These are phyloP conservation scores for Linepithema humile DNA, from an alignment of 1,140 invertebrate genomes.

Conservation along the genomic window DNA sequence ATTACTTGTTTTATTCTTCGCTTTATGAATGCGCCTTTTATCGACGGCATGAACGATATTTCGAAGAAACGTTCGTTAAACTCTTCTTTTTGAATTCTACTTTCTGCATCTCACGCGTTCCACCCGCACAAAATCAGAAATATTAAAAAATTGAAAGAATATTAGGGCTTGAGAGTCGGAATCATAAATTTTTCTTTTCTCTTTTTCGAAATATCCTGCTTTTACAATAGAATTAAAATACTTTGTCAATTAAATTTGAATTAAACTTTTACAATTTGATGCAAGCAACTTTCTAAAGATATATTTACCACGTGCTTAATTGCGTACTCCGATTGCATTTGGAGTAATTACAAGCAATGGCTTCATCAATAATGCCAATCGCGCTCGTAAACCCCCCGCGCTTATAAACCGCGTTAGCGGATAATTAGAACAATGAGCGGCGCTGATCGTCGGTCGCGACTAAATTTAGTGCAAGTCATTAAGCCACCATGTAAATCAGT, in stretches of 20 bases:
- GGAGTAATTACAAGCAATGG: conserved; percentile 18
- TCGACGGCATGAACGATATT: not conserved
- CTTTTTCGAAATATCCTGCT: not conserved
- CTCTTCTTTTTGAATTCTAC: not conserved
- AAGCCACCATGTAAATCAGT: conserved; percentile 58
- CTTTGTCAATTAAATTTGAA: no score
- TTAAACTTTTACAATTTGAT: no score
- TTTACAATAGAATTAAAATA: not conserved
- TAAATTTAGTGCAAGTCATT: conserved; percentile 49
- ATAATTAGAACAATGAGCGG: conserved; percentile 57
- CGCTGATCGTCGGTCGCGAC: conserved; percentile 34
- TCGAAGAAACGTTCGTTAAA: not conserved
- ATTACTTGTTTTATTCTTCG: conserved; percentile 35
- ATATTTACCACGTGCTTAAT: not conserved
- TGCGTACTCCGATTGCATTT: not conserved
- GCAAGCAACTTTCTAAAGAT: not conserved
- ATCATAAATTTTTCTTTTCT: not conserved
- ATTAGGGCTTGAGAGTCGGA: no score
- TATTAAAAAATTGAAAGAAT: no score
- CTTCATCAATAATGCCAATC: conserved; percentile 15
- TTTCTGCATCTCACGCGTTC: not conserved
- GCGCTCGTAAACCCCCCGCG: not conserved
- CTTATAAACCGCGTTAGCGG: conserved; percentile 32
- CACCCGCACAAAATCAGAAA: not conserved
- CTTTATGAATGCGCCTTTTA: conserved; percentile 21